Evolutionary conservation across 1,140 invertebrate species (phyloP).

Genomic region (Drosophila parabipectinata): DNA sequence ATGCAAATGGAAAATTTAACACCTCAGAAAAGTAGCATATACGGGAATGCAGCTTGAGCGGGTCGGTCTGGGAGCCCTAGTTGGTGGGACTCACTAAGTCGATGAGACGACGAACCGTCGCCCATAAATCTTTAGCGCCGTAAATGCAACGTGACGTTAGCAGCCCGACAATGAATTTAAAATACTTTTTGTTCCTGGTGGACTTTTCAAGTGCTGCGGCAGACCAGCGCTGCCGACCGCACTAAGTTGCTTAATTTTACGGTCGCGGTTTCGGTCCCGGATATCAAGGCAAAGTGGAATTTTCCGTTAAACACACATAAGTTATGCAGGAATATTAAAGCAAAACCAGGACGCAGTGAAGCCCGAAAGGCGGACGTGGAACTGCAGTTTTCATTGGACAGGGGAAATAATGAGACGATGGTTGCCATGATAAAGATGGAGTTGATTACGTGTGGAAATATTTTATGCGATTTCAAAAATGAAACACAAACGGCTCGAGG

Average conservation of each 20-base stretch:
- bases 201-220: conserved; percentile 62
- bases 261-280: conserved; percentile 41
- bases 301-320: conserved; percentile 80
- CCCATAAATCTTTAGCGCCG: conserved; percentile 63
- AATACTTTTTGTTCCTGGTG: conserved; percentile 62
- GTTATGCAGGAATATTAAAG: conserved; percentile 57
- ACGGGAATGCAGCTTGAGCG: conserved; percentile 16
- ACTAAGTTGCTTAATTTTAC: conserved; percentile 64
- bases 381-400: conserved; percentile 24
- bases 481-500: conserved; percentile 72
- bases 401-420: background rate
- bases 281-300: conserved; percentile 80
- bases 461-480: conserved; percentile 65
- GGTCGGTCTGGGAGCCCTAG: no score
- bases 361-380: conserved; percentile 29
- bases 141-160: conserved; percentile 40
- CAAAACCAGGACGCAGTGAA: conserved; percentile 7
- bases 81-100: no score
- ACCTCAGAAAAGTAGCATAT: conserved; percentile 62
- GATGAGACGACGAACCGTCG: conserved; percentile 8
- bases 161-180: conserved; percentile 67
- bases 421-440: conserved; percentile 12
- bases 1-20: conserved; percentile 79
- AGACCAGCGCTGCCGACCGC: background rate
- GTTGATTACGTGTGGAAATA: conserved; percentile 32